These are phyloP conservation scores for Macrotrachela quadricornifera DNA, from an alignment of 1,140 invertebrate genomes.

Conservation along the genomic window DNA sequence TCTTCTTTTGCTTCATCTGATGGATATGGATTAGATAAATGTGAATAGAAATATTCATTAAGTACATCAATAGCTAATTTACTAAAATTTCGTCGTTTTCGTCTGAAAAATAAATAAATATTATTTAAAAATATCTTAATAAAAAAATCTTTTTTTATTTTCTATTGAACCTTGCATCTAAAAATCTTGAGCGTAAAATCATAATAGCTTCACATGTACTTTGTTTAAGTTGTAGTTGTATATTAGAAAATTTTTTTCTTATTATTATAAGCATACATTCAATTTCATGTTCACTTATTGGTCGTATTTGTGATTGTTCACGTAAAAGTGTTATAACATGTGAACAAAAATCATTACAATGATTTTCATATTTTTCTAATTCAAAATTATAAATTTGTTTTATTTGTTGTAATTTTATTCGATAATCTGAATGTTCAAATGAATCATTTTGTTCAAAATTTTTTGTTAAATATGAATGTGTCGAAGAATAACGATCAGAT, in stretches of 20 bases:
- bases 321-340: constrained; percentile 93
- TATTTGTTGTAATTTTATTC: constrained; percentile 94
- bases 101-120: constrained; percentile 36
- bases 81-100: constrained; percentile 96
- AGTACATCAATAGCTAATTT: constrained; percentile 98
- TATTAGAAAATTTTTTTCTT: constrained; percentile 96
- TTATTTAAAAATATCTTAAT: background rate
- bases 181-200: constrained; percentile 75
- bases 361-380: constrained; percentile 94
- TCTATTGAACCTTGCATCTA: constrained; percentile 56
- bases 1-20: constrained; percentile 99
- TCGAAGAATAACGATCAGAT: constrained; percentile 81
- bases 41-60: constrained; percentile 99
- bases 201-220: constrained; percentile 98
- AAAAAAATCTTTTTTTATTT: background rate
- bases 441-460: background rate
- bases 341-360: constrained; percentile 97
- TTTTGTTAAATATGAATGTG: constrained; percentile 35
- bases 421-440: constrained; percentile 98
- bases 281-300: constrained; percentile 86
- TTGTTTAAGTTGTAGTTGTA: constrained; percentile 98
- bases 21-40: constrained; percentile 96
- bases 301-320: constrained; percentile 86
- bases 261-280: constrained; percentile 99
- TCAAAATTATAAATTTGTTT: constrained; percentile 96